Conservation (phyloP, 1,140 invertebrate genomes). For the Rhizoglyphus robini region DNA sequence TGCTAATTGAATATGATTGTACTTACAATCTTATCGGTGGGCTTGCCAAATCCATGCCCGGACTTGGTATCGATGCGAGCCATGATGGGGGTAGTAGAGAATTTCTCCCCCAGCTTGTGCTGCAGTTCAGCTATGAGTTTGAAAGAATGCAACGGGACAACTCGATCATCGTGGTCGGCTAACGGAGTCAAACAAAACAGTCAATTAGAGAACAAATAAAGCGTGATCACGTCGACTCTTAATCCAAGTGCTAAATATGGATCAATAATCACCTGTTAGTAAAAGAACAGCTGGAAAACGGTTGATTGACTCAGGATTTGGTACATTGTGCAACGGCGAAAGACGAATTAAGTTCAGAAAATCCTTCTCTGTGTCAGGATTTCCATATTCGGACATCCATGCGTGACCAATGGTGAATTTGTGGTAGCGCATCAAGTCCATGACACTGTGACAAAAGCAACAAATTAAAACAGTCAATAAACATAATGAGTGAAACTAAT, state of each 20-base stretch:
- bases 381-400: slow-evolving; percentile 92
- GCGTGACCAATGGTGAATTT: slow-evolving; percentile 96
- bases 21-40: slow-evolving; percentile 68
- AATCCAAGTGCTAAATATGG: no score
- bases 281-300: slow-evolving; percentile 84
- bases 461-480: background rate
- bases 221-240: no score
- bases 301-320: slow-evolving; percentile 35
- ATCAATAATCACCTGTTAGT: slow-evolving; percentile 44
- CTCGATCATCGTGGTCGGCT: slow-evolving; percentile 94
- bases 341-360: slow-evolving; percentile 36
- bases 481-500: background rate
- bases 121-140: slow-evolving; percentile 89
- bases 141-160: slow-evolving; percentile 85
- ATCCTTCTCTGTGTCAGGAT: slow-evolving; percentile 74
- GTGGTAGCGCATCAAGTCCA: slow-evolving; percentile 94
- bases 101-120: slow-evolving; percentile 46
- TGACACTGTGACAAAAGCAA: slow-evolving; percentile 48
- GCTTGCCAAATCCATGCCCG: slow-evolving; percentile 90
- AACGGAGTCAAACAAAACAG: background rate
- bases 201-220: background rate
- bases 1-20: background rate
- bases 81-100: slow-evolving; percentile 65
- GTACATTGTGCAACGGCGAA: slow-evolving; percentile 85
- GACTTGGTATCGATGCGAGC: slow-evolving; percentile 83